These are phyloP conservation scores for Agelastica alni DNA, from an alignment of 2,888 invertebrate genomes.

Conservation along the genomic window DNA sequence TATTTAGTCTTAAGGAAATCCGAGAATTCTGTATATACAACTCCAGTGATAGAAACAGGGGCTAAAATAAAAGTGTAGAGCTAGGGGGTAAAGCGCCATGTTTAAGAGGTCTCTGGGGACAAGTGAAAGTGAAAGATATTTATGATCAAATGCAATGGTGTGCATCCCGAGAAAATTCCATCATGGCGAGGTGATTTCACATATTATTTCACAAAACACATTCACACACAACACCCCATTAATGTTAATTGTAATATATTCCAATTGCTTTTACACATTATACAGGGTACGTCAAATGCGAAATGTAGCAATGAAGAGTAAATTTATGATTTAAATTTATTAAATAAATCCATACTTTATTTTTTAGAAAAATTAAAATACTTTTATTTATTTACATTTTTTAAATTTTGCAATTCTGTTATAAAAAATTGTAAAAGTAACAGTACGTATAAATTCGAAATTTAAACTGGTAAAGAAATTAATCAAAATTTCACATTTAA, in stretches of 20 bases:
- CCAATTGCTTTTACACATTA: constrained; percentile 16
- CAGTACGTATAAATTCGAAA: too few species aligned
- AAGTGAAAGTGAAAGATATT: constrained; percentile 31
- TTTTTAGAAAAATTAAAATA: too few species aligned
- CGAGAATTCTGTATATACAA: background rate
- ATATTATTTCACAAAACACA: constrained; percentile 35
- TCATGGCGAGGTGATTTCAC: constrained; percentile 41
- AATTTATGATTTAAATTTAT: too few species aligned
- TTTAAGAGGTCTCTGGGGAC: constrained; percentile 32
- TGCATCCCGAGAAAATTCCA: constrained; percentile 34
- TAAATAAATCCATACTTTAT: too few species aligned
- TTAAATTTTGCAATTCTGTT: too few species aligned
- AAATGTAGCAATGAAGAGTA: too few species aligned
- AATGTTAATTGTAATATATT: constrained; percentile 42
- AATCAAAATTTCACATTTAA: too few species aligned
- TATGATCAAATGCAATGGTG: constrained; percentile 34
- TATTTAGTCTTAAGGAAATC: constrained; percentile 5
- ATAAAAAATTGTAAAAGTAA: too few species aligned
- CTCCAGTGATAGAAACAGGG: constrained; percentile 19
- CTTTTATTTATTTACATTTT: too few species aligned
- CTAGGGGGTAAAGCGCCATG: constrained; percentile 20
- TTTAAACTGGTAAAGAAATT: too few species aligned
- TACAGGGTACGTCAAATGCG: too few species aligned
- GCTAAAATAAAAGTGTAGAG: constrained; percentile 19
- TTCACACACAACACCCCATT: constrained; percentile 33